Conservation (phyloP, 2,113 vertebrate genomes). For the Sclerurus mexicanus region DNA sequence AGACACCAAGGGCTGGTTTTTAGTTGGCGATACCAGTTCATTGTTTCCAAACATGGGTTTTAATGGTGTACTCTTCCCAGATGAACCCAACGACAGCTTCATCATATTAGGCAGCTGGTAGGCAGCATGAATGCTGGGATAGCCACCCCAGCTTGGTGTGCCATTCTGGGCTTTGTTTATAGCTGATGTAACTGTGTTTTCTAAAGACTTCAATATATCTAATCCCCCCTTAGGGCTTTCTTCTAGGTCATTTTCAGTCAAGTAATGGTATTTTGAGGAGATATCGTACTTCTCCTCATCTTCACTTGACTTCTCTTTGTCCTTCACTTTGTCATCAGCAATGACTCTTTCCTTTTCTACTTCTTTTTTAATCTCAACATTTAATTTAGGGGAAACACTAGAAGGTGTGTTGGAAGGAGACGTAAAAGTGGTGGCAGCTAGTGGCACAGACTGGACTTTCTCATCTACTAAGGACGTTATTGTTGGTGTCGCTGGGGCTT, state of each 20-base stretch:
- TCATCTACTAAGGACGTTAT: constrained; percentile 82
- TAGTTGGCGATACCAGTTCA: constrained; percentile 87
- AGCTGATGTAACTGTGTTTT: constrained; percentile 97
- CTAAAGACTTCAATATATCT: constrained; percentile 96
- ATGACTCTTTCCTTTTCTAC: constrained; percentile 85
- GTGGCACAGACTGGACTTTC: constrained; percentile 94
- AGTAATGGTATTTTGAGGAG: constrained; percentile 93
- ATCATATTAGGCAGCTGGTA: constrained; percentile 99
- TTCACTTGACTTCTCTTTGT: constrained; percentile 82
- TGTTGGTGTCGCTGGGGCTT: constrained; percentile 77
- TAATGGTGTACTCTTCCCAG: constrained; percentile 85
- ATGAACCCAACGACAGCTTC: constrained; percentile 91
- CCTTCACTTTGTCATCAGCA: constrained; percentile 84
- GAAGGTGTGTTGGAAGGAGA: constrained; percentile 87
- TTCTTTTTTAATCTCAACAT: constrained; percentile 92
- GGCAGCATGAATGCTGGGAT: constrained; percentile 97
- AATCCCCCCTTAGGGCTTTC: constrained; percentile 96
- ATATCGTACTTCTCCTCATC: constrained; percentile 95
- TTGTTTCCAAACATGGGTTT: constrained; percentile 89
- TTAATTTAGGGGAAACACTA: constrained; percentile 86
- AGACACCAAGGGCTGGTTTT: constrained; percentile 87
- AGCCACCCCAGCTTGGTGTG: constrained; percentile 97
- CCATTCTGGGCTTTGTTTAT: constrained; percentile 99
- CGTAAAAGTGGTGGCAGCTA: constrained; percentile 93
- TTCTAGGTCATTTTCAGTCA: constrained; percentile 95